Evolutionary conservation across 2,797 vertebrate species (phyloP).

Genomic region (Rhinatrema bivittatum): DNA sequence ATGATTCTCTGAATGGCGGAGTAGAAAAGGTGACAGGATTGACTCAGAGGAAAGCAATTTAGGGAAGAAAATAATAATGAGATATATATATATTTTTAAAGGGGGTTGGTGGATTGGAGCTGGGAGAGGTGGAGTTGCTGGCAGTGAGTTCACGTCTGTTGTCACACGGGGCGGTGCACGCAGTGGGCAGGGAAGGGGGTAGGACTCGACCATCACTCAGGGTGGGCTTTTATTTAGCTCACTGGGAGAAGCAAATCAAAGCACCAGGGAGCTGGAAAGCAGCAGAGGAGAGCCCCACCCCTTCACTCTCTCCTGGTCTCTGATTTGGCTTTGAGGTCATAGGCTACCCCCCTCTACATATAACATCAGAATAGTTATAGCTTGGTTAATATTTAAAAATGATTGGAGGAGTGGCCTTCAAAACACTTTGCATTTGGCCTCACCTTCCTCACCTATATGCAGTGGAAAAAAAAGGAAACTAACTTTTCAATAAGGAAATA

Average conservation of each 20-base stretch:
- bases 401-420: no score
- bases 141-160: constrained; percentile 26
- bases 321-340: constrained; percentile 30
- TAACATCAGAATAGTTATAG: no score
- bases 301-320: constrained; percentile 27
- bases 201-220: constrained; percentile 33
- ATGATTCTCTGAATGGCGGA: constrained; percentile 60
- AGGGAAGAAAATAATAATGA: constrained; percentile 31
- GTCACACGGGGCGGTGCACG: background rate
- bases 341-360: background rate
- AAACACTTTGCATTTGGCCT: no score
- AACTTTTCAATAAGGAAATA: no score
- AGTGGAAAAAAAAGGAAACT: no score
- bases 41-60: constrained; percentile 31
- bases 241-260: no score
- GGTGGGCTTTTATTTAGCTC: no score
- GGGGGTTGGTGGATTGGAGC: no score
- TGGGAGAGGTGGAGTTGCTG: background rate
- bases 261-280: constrained; percentile 33
- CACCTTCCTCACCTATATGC: no score
- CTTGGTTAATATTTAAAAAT: no score
- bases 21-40: constrained; percentile 51
- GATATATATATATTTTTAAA: no score
- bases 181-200: background rate
- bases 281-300: background rate